Percentiles rank a stretch among this genome's conserved stretches.
Evolutionary conservation across 2,113 vertebrate genomes (phyloP).

Genomic region (Narcine bancroftii): DNA sequence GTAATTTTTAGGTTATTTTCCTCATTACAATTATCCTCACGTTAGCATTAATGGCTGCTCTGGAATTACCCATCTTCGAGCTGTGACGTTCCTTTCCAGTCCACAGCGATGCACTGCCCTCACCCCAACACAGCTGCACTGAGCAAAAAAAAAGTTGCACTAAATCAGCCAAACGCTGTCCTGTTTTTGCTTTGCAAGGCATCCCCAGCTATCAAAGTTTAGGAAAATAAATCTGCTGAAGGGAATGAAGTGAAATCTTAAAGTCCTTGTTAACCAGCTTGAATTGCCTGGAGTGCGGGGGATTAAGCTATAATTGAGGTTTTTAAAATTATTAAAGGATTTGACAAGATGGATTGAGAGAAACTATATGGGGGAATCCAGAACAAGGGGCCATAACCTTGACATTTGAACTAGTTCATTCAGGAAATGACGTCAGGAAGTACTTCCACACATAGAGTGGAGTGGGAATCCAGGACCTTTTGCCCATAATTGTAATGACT

Average conservation of each 20-base stretch:
- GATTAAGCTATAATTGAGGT: not conserved
- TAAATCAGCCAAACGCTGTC: not conserved
- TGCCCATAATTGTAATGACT: not conserved
- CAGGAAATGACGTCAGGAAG: not conserved
- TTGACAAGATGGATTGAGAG: not conserved
- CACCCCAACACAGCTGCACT: not conserved
- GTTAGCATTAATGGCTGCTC: not conserved
- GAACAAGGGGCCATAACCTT: not conserved
- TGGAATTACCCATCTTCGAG: not conserved
- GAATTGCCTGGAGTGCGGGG: not conserved
- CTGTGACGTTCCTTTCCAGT: not conserved
- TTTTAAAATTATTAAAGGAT: not conserved
- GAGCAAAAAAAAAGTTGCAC: not conserved
- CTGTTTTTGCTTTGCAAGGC: not conserved
- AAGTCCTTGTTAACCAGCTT: not conserved
- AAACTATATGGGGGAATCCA: not conserved
- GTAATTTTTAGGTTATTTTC: slow-evolving; percentile 11
- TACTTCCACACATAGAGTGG: not conserved
- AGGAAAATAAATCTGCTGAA: not conserved
- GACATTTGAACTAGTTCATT: not conserved
- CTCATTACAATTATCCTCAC: not conserved
- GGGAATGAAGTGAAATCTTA: not conserved
- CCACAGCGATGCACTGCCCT: too few species aligned
- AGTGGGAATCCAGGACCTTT: not conserved
- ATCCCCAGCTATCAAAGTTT: not conserved